These are phyloP conservation scores for Syrmaticus mikado DNA, from an alignment of 2,113 vertebrate genomes.

Conservation along the genomic window DNA sequence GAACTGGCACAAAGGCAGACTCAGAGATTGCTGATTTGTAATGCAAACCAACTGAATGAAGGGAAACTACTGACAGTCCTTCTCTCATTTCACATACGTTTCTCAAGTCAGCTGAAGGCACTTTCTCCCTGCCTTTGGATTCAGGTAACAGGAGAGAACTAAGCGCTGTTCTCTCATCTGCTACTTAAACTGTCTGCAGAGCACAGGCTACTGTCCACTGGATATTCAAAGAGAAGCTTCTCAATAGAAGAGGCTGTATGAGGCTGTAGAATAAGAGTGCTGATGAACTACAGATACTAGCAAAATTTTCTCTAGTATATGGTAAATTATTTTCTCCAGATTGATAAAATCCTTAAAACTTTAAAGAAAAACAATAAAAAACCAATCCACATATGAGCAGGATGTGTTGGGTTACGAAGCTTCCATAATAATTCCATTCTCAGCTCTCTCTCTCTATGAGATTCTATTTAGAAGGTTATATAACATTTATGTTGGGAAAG, in stretches of 20 bases:
- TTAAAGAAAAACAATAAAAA: neutral
- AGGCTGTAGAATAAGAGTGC: neutral
- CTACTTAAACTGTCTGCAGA: neutral
- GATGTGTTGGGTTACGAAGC: neutral
- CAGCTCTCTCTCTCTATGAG: neutral
- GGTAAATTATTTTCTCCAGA: neutral
- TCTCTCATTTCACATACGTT: neutral
- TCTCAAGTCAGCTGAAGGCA: neutral
- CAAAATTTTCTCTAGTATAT: neutral
- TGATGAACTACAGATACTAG: neutral
- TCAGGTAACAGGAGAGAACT: neutral
- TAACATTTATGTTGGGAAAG: neutral
- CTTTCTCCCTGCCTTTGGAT: neutral
- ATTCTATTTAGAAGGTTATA: neutral
- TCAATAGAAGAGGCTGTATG: neutral
- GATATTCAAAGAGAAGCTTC: neutral
- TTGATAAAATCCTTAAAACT: neutral
- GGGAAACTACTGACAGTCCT: neutral
- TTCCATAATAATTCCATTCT: neutral
- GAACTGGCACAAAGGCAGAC: neutral
- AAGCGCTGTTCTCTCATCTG: accelerated
- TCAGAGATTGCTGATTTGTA: neutral
- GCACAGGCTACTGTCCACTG: neutral
- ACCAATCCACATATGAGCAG: neutral
- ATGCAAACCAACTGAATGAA: neutral